These are phyloP conservation scores for Aurelia aurita DNA, from an alignment of 30 jellyfish, hydroid and myxozoan genomes.

Conservation along the genomic window DNA sequence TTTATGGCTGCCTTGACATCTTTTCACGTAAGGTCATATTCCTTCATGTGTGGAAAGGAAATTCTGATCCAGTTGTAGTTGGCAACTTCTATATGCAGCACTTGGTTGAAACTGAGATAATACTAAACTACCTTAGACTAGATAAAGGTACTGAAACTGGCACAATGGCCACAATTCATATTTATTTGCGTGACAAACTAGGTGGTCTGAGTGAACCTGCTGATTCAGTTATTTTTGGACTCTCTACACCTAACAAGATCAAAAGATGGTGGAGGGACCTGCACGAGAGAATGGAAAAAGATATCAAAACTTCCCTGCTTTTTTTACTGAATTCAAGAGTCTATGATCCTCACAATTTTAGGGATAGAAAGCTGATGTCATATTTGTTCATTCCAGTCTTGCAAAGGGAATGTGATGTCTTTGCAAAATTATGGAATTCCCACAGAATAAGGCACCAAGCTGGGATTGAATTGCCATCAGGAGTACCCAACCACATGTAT, in stretches of 20 bases:
- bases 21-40: constrained; percentile 44
- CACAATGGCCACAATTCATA: constrained; percentile 65
- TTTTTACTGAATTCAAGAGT: constrained; percentile 13
- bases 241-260: constrained; percentile 48
- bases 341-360: constrained; percentile 50
- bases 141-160: constrained; percentile 73
- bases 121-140: constrained; percentile 34
- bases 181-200: constrained; percentile 39
- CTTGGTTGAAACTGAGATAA: constrained; percentile 34
- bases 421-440: constrained; percentile 57
- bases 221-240: constrained; percentile 54
- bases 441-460: constrained; percentile 55
- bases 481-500: constrained; percentile 59
- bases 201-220: constrained; percentile 29
- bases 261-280: constrained; percentile 67
- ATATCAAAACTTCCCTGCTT: constrained; percentile 29
- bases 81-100: constrained; percentile 61
- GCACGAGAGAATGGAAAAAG: constrained; percentile 44
- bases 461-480: constrained; percentile 48
- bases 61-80: constrained; percentile 55
- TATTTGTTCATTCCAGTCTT: constrained; percentile 52
- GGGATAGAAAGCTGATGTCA: constrained; percentile 51
- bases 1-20: constrained; percentile 67
- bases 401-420: constrained; percentile 49
- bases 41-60: constrained; percentile 46